Evolutionary conservation across 2,797 vertebrate genomes (phyloP).

Genomic region (Helicolenus hilgendorfi): DNA sequence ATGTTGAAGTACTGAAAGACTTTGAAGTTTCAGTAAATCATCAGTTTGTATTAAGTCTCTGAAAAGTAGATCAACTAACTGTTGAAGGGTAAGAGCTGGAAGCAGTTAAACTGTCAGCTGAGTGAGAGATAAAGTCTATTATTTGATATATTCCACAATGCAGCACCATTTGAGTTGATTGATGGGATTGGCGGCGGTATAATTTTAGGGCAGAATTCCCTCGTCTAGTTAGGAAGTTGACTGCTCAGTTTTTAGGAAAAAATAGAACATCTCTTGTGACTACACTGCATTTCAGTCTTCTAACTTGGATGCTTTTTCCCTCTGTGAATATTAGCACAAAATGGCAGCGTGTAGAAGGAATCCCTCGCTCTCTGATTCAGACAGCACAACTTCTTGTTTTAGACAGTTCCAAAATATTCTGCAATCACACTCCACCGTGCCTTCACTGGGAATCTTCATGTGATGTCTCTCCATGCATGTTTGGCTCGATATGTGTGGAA

Average conservation of each 20-base stretch:
- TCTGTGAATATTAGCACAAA: not conserved
- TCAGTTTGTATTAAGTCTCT: not conserved
- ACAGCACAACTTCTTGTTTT: not conserved
- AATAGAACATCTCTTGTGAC: not conserved
- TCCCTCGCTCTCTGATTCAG: not conserved
- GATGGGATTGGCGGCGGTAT: not conserved
- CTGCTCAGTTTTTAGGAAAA: not conserved
- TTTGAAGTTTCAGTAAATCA: not conserved
- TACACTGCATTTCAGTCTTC: not conserved
- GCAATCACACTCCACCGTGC: not conserved
- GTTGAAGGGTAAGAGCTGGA: not conserved
- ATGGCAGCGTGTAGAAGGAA: slow-evolving; percentile 1
- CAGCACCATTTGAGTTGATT: not conserved
- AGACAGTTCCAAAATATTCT: slow-evolving; percentile 13
- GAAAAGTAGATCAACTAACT: not conserved
- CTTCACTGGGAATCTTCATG: not conserved
- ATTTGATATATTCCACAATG: not conserved
- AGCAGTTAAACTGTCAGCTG: not conserved
- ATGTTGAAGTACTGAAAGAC: not conserved
- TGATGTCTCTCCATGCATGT: not conserved
- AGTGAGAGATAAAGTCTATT: not conserved
- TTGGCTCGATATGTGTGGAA: slow-evolving; percentile 1
- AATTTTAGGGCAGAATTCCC: not conserved
- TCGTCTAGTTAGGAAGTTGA: not conserved
- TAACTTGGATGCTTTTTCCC: not conserved